Evolutionary conservation across 1,140 invertebrate genomes (phyloP), one percentile per base, ranked within the genome.

Genomic region (Caerostris darwini): DNA sequence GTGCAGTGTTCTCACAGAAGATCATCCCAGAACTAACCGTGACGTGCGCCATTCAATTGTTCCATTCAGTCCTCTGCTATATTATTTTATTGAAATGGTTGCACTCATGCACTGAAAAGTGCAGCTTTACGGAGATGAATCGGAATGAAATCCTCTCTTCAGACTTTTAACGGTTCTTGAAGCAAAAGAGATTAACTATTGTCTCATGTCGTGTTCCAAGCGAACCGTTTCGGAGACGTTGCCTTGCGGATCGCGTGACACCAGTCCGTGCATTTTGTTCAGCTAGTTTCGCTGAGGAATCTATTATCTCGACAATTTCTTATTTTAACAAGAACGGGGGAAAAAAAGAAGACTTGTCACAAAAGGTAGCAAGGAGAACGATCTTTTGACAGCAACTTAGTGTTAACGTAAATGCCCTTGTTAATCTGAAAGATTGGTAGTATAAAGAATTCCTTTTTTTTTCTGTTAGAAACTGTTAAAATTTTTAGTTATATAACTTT

Each of bases 161-260:
- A 12, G 69, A 50, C 69, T 53, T 77, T 77, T 77, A 77, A 77
- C 69, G 69, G 69, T 77, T 34, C 34, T 50, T 3, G 34, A 50
- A 77, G 69, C 50, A 77, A 50, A 77, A 77, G 17, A 71, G 69
- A 77, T 77, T 77, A 77, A 10, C 17, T 34, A 53, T 77, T 77
- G 69, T 77, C 69, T 77, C 7, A 77, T 77, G 19, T 77, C 69
- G 69, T 77, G 69, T 12, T 77, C 34, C 19, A 77, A 77, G 69
- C 50, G 69, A 77, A 77, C 69, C 69, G 69, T 77, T 77, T 77
- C 34, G 19, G 69, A 77, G 50, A 50, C 12, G 34, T 77, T 77
- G 69, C 69, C 10, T 77, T 77, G 34, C 19, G 50, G 34, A 34
- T 77, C 12, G 69, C 69, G 69, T 77, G 69, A 77, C 69, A 53